These are phyloP conservation scores for Dinocampus coccinellae DNA, from an alignment of 2,888 invertebrate genomes.

Conservation along the genomic window DNA sequence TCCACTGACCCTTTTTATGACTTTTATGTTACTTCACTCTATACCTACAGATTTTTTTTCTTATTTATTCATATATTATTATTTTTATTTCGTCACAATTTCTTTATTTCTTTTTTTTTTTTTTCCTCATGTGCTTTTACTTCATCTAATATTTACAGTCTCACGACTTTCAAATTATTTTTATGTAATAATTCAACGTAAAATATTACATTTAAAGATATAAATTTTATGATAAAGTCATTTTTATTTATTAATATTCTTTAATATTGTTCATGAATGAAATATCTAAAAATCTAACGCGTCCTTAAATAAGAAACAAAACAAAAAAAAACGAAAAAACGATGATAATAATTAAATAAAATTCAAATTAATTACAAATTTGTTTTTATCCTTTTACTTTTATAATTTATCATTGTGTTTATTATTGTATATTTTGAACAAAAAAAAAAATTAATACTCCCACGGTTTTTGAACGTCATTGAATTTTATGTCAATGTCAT, in stretches of 20 bases:
- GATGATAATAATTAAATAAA: too few relatives aligned
- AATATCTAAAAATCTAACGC: too few relatives aligned
- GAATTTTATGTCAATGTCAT: constrained; percentile 40
- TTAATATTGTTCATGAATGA: too few relatives aligned
- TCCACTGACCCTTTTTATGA: constrained; percentile 4
- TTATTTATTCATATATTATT: too few relatives aligned
- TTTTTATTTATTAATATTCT: too few relatives aligned
- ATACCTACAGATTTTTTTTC: not conserved
- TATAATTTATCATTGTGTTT: too few relatives aligned
- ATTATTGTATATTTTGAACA: constrained; percentile 11
- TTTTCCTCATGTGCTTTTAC: not conserved
- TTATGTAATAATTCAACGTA: not conserved
- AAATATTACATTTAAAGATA: not conserved
- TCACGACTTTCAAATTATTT: not conserved
- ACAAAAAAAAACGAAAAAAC: too few relatives aligned
- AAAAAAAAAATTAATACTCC: constrained; percentile 21
- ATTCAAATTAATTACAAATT: too few relatives aligned
- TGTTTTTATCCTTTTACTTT: too few relatives aligned
- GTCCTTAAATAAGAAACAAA: too few relatives aligned
- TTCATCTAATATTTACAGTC: constrained; percentile 17
- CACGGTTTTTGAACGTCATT: constrained; percentile 36
- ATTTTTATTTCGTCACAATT: too few relatives aligned
- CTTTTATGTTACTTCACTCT: not conserved
- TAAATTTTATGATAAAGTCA: too few relatives aligned
- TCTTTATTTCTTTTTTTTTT: not conserved